These are phyloP conservation scores for Montipora efflorescens DNA, from an alignment of 64 coral and sea anemone genomes.

Conservation along the genomic window DNA sequence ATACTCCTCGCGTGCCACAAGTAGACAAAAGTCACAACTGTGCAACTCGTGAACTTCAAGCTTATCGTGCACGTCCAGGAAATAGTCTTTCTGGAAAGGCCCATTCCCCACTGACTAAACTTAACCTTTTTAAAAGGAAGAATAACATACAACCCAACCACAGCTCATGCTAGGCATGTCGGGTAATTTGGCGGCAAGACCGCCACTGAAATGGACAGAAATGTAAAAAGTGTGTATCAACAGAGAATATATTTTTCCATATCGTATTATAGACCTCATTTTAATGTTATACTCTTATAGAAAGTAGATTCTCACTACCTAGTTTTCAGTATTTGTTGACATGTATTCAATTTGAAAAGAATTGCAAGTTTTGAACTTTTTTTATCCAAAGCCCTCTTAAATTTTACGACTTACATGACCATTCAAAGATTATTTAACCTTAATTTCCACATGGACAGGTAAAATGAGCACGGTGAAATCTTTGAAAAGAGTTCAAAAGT, in stretches of 20 bases:
- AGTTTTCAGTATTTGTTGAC: neutral
- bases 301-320: neutral
- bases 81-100: neutral
- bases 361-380: neutral
- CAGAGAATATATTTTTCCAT: constrained; percentile 65
- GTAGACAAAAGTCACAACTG: no score
- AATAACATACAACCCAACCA: neutral
- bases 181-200: constrained; percentile 51
- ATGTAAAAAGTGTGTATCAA: constrained; percentile 35
- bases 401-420: neutral
- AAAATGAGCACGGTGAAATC: neutral
- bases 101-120: neutral
- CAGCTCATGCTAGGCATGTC: constrained; percentile 56
- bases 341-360: neutral
- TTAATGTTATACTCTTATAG: neutral
- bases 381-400: neutral
- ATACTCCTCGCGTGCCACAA: no score
- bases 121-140: neutral
- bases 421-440: neutral
- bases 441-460: no score
- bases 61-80: no score
- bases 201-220: constrained; percentile 24
- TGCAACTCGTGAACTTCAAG: no score
- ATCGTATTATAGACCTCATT: constrained; percentile 16
- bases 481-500: constrained; percentile 25